Base-by-base conservation (phyloP, 2,888 invertebrate species). In the Chrysolina oricalcia region DNA sequence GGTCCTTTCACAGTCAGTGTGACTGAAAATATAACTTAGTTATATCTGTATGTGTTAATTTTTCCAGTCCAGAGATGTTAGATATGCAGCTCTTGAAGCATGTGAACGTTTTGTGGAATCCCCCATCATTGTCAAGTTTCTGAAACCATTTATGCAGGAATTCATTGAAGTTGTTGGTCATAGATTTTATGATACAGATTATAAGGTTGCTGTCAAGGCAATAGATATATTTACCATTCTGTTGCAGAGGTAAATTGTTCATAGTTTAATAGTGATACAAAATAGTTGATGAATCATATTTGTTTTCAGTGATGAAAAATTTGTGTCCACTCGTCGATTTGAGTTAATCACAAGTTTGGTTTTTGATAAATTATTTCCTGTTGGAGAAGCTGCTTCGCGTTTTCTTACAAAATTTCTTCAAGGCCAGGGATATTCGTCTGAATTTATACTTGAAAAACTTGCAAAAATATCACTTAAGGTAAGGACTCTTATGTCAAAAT, bases 151-250 rank as follows among this genome's bases (percentile, higher is more conserved):
- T 21, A 11, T 48, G n/a, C 46, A 70, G 9, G 68, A 68, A 41
- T 66, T 75, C 35, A 43, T 66, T 9, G 72, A 63, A 50, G 8
- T 67, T n/a, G 48, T 75, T 15, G 64, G 46, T 40, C 72, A 77
- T 62, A 63, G 77, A 53, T 77, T 77, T 56, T 74, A 73, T n/a
- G 77, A 77, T 59, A 66, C 70, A 1, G 72, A 77, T 43, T 19
- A 43, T n/a, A 53, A 68, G 63, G 70, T 77, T 5, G 35, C 72
- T 17, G 63, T 70, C 11, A 77, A 77, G 64, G 74, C 77, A 15
- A 70, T 77, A 46, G 70, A 77, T 13, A 70, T 77, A 53, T 74
- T 67, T 56, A 72, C 59, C 21, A 21, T 50, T 17, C 48, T 77
- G 35, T 23, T 74, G 19, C 48, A 67, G 53, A 46, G 67, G 77